Evolutionary conservation across 2,113 vertebrate species (phyloP), one percentile per base, ranked within the genome.

Genomic region (Cyphomyrus plagiostoma): DNA sequence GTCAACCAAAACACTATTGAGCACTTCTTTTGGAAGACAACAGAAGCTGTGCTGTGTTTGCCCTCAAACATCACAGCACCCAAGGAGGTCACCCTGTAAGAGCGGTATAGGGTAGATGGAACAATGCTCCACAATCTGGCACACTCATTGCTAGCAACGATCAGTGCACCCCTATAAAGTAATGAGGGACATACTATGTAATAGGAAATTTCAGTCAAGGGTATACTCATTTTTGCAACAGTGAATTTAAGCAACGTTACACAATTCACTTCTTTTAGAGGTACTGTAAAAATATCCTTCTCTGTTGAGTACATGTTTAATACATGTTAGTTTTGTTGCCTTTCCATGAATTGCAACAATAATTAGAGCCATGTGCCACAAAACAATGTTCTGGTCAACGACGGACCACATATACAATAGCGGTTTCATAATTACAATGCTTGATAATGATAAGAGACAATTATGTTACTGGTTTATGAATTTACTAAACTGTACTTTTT

Each of bases 41-140:
- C 35, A 35, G 35, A 86, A 86, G 84, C n/a, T 52, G 48, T n/a
- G 45, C 23, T 49, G 48, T 3, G 26, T n/a, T 86, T 9, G 39
- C 83, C 83, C 8, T 86, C 45, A 86, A 49, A 86, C 83, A 86
- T 86, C 83, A 86, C 10, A 46, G 83, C 83, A 49, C 83, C n/a
- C 84, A 86, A 86, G 48, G 46, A 48, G 84, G 84, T 86, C 84
- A 86, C 17, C 84, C 48, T 86, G 84, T 48, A 86, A 23, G 46
- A 49, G 48, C 52, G 23, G 11, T 46, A 52, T 48, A 35, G 84
- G 45, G 26, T 86, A 50, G 84, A 49, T n/a, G n/a, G 2, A 23
- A 49, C 84, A 4, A 11, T 30, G 23, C 23, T 48, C 48, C 84
- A 48, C 39, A 13, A 83, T 3, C 42, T 17, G 35, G 19, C 3